A percentile compares a stretch with the other conserved stretches of the same genome.
phyloP scores from a whole-genome alignment of 2,797 vertebrate genomes.

The Holocentrus rufus region DNA sequence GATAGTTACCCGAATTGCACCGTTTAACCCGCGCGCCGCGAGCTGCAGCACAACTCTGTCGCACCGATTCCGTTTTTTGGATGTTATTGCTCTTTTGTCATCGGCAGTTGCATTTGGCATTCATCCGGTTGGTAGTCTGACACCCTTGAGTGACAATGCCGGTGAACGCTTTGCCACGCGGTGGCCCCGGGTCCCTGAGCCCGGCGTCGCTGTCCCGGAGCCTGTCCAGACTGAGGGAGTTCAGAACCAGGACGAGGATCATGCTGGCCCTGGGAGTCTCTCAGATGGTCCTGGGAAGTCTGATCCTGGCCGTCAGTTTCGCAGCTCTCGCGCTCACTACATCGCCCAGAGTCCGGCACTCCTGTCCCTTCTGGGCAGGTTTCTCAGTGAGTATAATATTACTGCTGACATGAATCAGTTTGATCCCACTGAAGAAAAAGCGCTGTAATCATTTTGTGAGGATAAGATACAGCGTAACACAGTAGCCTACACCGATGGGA shows the following conservation, averaged over 20 bases:
- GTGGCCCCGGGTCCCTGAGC: slow-evolving; percentile 84
- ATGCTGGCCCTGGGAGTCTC: slow-evolving; percentile 95
- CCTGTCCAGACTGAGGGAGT: slow-evolving; percentile 90
- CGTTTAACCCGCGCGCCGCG: slow-evolving; percentile 11
- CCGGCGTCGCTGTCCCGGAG: slow-evolving; percentile 90
- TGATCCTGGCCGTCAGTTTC: slow-evolving; percentile 97
- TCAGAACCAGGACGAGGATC: slow-evolving; percentile 90
- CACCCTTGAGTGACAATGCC: slow-evolving; percentile 80
- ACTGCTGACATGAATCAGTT: not conserved
- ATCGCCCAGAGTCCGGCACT: slow-evolving; percentile 94
- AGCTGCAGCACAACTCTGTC: slow-evolving; percentile 10
- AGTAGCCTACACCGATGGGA: too few species aligned
- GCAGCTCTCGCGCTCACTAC: slow-evolving; percentile 96
- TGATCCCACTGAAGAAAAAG: not conserved
- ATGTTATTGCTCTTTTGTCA: slow-evolving; percentile 39
- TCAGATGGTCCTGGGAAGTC: slow-evolving; percentile 96
- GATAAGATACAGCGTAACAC: too few species aligned
- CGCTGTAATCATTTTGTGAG: too few species aligned
- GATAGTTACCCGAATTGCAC: slow-evolving; percentile 40
- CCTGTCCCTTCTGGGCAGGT: slow-evolving; percentile 98
- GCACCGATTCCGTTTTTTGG: slow-evolving; percentile 23
- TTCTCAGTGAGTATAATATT: slow-evolving; percentile 91
- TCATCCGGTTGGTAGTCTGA: slow-evolving; percentile 18
- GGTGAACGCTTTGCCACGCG: slow-evolving; percentile 82
- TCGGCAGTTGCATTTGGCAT: slow-evolving; percentile 17